phyloP scores from a whole-genome alignment of 2,113 vertebrate species.

The Lathamus discolor region DNA sequence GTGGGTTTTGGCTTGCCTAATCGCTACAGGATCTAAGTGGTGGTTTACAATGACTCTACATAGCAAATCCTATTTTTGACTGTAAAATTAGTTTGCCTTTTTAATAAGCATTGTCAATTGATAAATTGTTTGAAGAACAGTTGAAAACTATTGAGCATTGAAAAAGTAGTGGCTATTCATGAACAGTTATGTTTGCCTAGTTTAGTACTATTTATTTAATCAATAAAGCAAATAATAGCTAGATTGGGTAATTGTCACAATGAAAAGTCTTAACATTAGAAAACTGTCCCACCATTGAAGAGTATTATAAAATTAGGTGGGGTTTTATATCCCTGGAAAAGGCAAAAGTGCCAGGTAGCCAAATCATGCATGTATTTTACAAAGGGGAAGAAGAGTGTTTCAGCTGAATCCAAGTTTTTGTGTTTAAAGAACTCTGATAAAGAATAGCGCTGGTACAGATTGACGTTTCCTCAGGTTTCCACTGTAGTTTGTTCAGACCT shows the following conservation, averaged over 20 bases:
- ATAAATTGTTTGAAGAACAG: conserved; percentile 11
- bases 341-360: background rate
- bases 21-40: conserved; percentile 50
- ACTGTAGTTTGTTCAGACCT: background rate
- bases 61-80: conserved; percentile 28
- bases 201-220: background rate
- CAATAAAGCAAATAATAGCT: background rate
- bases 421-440: background rate
- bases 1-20: conserved; percentile 65
- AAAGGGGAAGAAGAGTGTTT: background rate
- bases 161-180: background rate
- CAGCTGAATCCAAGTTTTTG: background rate
- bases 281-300: background rate
- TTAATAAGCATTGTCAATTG: background rate
- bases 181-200: background rate
- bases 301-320: background rate
- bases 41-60: conserved; percentile 46
- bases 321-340: background rate
- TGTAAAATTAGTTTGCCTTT: conserved; percentile 22
- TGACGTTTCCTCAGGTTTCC: background rate
- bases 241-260: background rate
- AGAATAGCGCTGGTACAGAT: background rate
- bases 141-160: background rate
- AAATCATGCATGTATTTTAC: background rate
- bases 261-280: background rate